Percentiles rank a stretch among this genome's conserved stretches.
Conservation (phyloP, 1,140 invertebrate genomes). For the Chlorops oryzae region DNA sequence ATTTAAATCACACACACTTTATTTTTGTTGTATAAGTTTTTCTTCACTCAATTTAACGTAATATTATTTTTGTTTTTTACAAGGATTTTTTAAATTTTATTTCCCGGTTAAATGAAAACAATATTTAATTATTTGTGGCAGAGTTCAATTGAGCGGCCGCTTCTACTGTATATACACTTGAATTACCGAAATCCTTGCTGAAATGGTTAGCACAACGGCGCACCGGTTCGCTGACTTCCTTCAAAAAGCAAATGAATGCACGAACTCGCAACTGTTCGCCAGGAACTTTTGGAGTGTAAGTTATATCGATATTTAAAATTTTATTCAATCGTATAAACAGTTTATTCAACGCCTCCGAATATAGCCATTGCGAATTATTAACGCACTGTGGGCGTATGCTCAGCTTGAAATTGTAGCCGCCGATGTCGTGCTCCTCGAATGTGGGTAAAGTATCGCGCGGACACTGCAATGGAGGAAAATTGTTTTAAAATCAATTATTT, state of each 20-base stretch:
- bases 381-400: background rate
- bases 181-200: conserved; percentile 25
- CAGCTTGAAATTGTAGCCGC: conserved; percentile 33
- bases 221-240: conserved; percentile 39
- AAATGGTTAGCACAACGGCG: conserved; percentile 42
- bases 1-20: too few relatives aligned
- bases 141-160: too few relatives aligned
- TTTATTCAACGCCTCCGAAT: conserved; percentile 28
- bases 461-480: too few relatives aligned
- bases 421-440: conserved; percentile 34
- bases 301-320: conserved; percentile 34
- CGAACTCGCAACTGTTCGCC: conserved; percentile 33
- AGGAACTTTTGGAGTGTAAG: conserved; percentile 30
- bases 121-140: too few relatives aligned
- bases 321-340: conserved; percentile 36
- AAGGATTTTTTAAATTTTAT: too few relatives aligned
- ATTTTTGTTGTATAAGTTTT: too few relatives aligned
- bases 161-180: too few relatives aligned
- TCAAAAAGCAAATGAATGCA: conserved; percentile 32
- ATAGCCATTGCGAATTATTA: conserved; percentile 28
- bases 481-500: too few relatives aligned
- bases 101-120: too few relatives aligned
- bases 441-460: conserved; percentile 35
- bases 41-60: too few relatives aligned
- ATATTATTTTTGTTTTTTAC: too few relatives aligned